These are phyloP conservation scores for Squalus acanthias DNA, from an alignment of 2,797 vertebrate genomes.

Conservation along the genomic window DNA sequence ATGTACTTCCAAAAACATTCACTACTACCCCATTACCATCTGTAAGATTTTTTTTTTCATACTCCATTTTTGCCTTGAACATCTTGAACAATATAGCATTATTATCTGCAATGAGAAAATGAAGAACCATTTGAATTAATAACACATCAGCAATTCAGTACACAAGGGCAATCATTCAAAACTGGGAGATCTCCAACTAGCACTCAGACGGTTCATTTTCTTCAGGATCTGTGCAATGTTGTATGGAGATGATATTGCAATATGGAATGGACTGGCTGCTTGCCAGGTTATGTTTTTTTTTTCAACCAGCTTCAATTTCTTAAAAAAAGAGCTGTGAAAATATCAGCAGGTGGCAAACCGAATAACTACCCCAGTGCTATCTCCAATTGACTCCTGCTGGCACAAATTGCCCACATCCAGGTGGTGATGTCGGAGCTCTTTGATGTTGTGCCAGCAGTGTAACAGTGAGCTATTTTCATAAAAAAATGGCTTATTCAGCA, in stretches of 20 bases:
- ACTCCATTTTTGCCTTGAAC: not conserved
- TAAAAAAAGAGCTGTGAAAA: not conserved
- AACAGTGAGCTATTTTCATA: not conserved
- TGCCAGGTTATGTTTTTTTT: not conserved
- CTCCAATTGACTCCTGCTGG: not conserved
- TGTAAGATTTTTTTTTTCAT: not conserved
- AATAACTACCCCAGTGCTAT: not conserved
- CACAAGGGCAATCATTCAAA: conserved; percentile 20
- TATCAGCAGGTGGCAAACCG: not conserved
- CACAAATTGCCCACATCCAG: not conserved
- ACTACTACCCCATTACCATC: not conserved
- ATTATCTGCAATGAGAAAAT: not conserved
- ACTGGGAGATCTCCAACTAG: not conserved
- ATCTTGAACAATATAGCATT: not conserved
- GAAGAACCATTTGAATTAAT: not conserved
- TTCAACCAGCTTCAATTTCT: not conserved
- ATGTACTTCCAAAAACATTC: not conserved
- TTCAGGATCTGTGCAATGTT: not conserved
- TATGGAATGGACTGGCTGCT: not conserved
- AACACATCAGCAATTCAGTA: not conserved
- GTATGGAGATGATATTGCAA: not conserved
- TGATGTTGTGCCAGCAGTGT: not conserved
- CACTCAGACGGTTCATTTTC: not conserved
- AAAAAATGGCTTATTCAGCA: not conserved
- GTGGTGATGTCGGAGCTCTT: not conserved